Conservation (phyloP, 2,888 invertebrate genomes). For the Pseudanteris insignis region DNA sequence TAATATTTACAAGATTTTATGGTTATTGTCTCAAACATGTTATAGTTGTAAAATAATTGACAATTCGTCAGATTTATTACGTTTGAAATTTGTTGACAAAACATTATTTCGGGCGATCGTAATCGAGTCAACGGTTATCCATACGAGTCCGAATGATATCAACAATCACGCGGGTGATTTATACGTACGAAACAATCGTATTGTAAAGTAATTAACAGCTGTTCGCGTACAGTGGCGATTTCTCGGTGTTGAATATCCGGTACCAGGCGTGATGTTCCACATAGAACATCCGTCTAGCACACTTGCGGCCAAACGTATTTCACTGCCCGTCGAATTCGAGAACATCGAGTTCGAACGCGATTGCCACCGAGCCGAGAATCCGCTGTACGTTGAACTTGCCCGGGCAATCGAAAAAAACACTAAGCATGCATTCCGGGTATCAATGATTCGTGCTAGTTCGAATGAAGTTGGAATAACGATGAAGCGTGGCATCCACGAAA, state of each 20-base stretch:
- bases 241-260: constrained; percentile 16
- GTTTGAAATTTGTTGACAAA: no score
- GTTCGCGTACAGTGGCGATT: constrained; percentile 18
- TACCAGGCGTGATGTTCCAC: constrained; percentile 15
- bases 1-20: no score
- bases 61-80: no score
- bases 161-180: no score
- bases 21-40: no score
- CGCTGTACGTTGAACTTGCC: constrained; percentile 11
- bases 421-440: constrained; percentile 12
- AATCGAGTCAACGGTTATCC: no score
- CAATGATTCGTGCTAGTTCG: constrained; percentile 4
- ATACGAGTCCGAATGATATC: no score
- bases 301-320: constrained; percentile 11
- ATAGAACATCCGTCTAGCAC: constrained; percentile 27
- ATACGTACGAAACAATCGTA: no score
- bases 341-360: neutral
- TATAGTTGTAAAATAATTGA: no score
- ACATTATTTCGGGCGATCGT: no score
- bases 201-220: no score
- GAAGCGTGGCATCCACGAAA: no score
- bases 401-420: constrained; percentile 4
- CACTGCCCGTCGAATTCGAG: constrained; percentile 8
- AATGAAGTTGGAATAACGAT: constrained; percentile 1
- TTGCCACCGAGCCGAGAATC: neutral